Conservation (phyloP, 2,888 invertebrate genomes). For the Cryptus armator region DNA sequence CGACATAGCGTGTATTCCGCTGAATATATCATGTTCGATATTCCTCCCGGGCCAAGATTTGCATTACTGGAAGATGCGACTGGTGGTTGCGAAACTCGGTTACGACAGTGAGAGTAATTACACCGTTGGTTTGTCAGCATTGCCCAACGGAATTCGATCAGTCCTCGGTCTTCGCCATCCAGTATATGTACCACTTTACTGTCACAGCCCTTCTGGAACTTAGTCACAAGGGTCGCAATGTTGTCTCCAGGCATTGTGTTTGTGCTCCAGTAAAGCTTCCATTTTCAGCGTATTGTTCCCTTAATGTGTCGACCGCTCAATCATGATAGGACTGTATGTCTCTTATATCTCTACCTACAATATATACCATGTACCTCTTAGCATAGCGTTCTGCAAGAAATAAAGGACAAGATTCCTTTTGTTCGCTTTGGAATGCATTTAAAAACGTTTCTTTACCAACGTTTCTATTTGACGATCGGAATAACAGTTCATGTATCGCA, state of each 20-base stretch:
- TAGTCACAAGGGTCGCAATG: background rate
- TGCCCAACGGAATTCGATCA: slow-evolving; percentile 43
- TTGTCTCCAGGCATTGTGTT: background rate
- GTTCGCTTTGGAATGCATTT: background rate
- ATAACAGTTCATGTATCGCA: background rate
- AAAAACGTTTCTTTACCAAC: background rate
- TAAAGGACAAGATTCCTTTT: background rate
- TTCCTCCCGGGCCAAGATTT: slow-evolving; percentile 15
- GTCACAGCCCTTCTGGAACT: background rate
- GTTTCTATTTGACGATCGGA: background rate
- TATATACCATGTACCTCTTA: background rate
- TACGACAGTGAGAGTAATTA: slow-evolving; percentile 39
- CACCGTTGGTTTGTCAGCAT: slow-evolving; percentile 26
- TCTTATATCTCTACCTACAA: background rate
- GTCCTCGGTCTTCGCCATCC: slow-evolving; percentile 1
- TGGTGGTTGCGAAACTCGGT: slow-evolving; percentile 37
- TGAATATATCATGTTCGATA: slow-evolving; percentile 1
- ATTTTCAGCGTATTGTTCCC: background rate
- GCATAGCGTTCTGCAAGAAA: background rate
- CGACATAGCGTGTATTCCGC: background rate
- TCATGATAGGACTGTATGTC: background rate
- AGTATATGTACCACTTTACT: background rate
- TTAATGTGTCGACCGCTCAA: background rate
- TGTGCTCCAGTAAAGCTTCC: background rate
- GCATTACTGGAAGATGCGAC: slow-evolving; percentile 34